Percentiles rank a stretch among this genome's conserved stretches.
Evolutionary conservation across 2,888 invertebrate species (phyloP).

Genomic region (Chrysomela aeneicollis): DNA sequence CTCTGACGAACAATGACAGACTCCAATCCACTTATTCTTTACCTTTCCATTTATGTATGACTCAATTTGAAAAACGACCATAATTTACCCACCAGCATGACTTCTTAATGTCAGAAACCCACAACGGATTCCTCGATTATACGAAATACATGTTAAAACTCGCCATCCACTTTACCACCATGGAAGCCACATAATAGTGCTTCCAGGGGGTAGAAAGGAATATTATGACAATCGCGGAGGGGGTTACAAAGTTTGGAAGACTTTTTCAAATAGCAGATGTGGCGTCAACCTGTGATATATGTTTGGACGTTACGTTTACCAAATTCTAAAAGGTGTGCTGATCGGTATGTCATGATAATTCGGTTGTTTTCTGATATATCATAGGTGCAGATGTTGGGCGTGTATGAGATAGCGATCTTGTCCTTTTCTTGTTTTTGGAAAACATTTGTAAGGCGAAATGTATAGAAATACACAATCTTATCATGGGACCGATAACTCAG

Average conservation of each 20-base stretch:
- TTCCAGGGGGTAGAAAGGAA: constrained; percentile 57
- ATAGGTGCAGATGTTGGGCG: constrained; percentile 28
- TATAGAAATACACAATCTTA: neutral
- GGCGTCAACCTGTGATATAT: constrained; percentile 51
- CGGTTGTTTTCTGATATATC: constrained; percentile 25
- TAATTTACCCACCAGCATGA: constrained; percentile 32
- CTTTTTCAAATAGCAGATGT: constrained; percentile 47
- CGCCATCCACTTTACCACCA: constrained; percentile 54
- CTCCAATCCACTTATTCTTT: neutral
- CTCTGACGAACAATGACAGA: constrained; percentile 2
- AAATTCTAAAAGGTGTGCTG: constrained; percentile 44
- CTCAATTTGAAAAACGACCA: constrained; percentile 31
- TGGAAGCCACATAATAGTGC: constrained; percentile 52
- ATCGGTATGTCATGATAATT: constrained; percentile 43
- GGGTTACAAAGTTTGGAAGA: constrained; percentile 43
- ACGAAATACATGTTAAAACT: constrained; percentile 47
- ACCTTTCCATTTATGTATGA: constrained; percentile 21
- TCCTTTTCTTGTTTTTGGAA: constrained; percentile 23
- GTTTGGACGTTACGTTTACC: constrained; percentile 49
- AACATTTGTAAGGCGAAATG: constrained; percentile 24
- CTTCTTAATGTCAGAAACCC: constrained; percentile 27
- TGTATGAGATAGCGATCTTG: constrained; percentile 31
- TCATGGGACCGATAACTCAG: neutral
- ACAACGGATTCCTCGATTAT: constrained; percentile 39
- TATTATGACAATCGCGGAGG: constrained; percentile 58